These are phyloP conservation scores for Pogonognathellus flavescens DNA, from an alignment of 1,140 invertebrate species.

Conservation along the genomic window DNA sequence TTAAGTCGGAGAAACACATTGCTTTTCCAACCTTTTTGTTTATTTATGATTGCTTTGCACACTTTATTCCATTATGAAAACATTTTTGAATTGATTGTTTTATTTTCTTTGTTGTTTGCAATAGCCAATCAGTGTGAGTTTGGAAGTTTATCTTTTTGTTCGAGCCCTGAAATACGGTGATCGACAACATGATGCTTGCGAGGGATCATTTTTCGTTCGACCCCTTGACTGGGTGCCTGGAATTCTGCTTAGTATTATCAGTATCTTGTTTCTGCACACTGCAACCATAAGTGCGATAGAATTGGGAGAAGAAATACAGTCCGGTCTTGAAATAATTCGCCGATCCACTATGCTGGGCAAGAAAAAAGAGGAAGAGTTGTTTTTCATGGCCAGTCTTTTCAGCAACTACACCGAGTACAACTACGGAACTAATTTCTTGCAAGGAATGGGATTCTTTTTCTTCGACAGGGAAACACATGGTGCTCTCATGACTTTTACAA, in stretches of 20 bases:
- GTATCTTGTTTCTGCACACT: not conserved
- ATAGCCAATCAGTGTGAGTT: not conserved
- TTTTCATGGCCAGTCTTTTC: conserved; percentile 32
- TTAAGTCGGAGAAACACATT: too few species aligned
- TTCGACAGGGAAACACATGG: conserved; percentile 15
- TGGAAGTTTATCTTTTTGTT: conserved; percentile 11
- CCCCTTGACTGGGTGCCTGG: not conserved
- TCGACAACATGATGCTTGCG: not conserved
- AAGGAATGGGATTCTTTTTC: not conserved
- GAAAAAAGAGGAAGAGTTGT: conserved; percentile 34
- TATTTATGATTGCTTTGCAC: too few species aligned
- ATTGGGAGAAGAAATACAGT: conserved; percentile 24
- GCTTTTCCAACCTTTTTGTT: too few species aligned
- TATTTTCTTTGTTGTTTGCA: not conserved
- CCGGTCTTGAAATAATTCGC: conserved; percentile 10
- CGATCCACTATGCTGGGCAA: conserved; percentile 13
- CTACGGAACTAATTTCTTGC: not conserved
- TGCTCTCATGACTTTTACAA: not conserved
- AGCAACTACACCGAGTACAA: conserved; percentile 18
- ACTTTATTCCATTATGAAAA: too few species aligned
- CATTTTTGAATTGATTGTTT: too few species aligned
- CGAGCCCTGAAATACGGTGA: not conserved
- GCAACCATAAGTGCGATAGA: conserved; percentile 4
- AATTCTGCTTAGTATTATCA: not conserved
- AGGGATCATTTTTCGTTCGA: not conserved